A percentile compares a stretch with the other conserved stretches of the same genome.
Conservation (phyloP, 2,797 vertebrate genomes). For the Platyrinchus mystaceus region DNA sequence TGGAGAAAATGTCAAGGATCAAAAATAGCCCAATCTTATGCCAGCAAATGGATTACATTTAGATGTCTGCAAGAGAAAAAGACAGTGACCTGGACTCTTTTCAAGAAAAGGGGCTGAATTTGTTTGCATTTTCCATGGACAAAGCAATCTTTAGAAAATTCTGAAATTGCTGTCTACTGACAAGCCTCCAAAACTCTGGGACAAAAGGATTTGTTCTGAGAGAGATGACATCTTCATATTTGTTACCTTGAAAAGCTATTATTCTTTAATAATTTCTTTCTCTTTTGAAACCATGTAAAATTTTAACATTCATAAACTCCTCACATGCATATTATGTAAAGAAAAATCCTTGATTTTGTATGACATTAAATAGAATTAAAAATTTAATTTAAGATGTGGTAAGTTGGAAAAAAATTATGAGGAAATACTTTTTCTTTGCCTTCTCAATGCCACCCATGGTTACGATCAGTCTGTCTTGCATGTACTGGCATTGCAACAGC, state of each 20-base stretch:
- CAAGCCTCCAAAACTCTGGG: background rate
- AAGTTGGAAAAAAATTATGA: background rate
- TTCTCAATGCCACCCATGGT: background rate
- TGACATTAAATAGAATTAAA: background rate
- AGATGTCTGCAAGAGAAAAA: background rate
- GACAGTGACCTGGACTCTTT: background rate
- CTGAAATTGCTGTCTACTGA: background rate
- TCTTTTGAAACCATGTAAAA: background rate
- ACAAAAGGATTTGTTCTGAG: too few species aligned
- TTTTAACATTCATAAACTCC: background rate
- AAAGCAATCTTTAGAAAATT: background rate
- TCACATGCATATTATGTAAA: background rate
- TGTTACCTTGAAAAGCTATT: background rate
- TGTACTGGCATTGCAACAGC: background rate
- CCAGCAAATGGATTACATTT: background rate
- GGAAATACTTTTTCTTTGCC: background rate
- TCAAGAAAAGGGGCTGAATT: background rate
- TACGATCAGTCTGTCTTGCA: background rate
- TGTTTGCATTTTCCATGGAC: background rate
- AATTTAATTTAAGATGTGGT: background rate
- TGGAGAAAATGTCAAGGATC: background rate
- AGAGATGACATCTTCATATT: background rate
- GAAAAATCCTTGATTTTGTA: background rate
- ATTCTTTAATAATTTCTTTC: background rate
- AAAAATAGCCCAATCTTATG: background rate